These are phyloP conservation scores for Pseudochirops corinnae DNA, from an alignment of 2,797 vertebrate species.

Conservation along the genomic window DNA sequence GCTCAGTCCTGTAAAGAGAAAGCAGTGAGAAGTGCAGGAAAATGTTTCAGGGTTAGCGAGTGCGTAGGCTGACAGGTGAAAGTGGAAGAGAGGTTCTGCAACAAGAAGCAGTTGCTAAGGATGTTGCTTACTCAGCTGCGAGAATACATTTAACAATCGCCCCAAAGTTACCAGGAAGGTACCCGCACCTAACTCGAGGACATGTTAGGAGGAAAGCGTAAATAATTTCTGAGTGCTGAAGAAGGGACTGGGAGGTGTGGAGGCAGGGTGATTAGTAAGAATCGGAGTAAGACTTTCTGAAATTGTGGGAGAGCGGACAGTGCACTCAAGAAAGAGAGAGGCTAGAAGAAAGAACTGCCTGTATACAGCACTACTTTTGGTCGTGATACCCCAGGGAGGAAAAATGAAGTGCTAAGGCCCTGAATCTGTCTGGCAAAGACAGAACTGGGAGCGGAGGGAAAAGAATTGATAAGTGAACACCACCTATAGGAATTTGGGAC, in stretches of 20 bases:
- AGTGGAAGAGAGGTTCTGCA: not conserved
- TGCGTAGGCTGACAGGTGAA: not conserved
- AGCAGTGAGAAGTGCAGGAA: not conserved
- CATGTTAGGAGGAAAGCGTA: not conserved
- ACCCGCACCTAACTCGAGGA: not conserved
- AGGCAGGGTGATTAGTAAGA: not conserved
- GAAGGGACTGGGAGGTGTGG: not conserved
- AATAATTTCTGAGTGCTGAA: constrained; percentile 21
- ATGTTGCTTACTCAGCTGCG: not conserved
- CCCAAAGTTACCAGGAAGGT: constrained; percentile 56
- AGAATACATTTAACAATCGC: no score
- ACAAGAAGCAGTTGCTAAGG: not conserved
- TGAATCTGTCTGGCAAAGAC: not conserved
- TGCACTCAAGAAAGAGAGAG: not conserved
- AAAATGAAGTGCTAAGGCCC: not conserved
- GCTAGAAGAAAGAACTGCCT: not conserved
- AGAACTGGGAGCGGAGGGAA: not conserved
- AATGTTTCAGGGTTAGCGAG: not conserved
- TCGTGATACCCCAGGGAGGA: not conserved
- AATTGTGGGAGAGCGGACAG: not conserved
- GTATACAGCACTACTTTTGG: no score
- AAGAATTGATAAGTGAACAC: not conserved
- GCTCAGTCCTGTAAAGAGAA: not conserved
- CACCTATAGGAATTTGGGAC: not conserved
- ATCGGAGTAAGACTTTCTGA: not conserved